A percentile compares a stretch with the other conserved stretches of the same genome.
phyloP scores from a whole-genome alignment of 1,140 invertebrate species.

The Mizuhopecten yessoensis region DNA sequence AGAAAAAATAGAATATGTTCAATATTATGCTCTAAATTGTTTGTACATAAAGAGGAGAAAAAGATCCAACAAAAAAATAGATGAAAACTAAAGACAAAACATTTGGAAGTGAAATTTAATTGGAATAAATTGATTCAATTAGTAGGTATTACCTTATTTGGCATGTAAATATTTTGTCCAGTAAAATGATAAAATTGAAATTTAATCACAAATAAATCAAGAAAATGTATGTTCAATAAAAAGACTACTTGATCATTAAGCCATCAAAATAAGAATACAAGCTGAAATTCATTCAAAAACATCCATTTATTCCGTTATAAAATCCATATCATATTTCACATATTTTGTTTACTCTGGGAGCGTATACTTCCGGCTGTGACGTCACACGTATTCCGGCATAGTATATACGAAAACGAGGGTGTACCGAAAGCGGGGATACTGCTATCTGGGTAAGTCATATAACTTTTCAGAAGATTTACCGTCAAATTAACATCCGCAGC shows the following conservation, averaged over 20 bases:
- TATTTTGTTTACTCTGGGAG: slow-evolving; percentile 28
- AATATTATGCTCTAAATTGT: no score
- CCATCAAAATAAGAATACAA: neutral
- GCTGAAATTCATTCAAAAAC: neutral
- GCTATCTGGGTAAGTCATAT: slow-evolving; percentile 7
- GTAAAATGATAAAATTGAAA: neutral
- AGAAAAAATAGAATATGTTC: no score
- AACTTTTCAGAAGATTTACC: slow-evolving; percentile 7
- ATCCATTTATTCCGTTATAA: neutral
- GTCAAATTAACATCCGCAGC: neutral
- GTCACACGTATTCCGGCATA: slow-evolving; percentile 16
- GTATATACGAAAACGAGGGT: slow-evolving; percentile 14
- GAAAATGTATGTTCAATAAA: neutral
- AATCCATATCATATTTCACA: slow-evolving; percentile 20
- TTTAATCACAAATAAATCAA: no score
- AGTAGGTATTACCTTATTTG: neutral
- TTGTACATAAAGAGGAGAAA: no score
- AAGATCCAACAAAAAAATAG: no score
- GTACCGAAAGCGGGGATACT: neutral
- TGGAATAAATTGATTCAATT: no score
- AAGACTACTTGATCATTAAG: neutral
- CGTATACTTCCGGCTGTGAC: slow-evolving; percentile 22
- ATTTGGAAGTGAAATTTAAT: no score
- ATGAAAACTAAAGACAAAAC: no score
- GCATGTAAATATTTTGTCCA: neutral